These are phyloP conservation scores for Motacilla alba DNA, from an alignment of 2,113 vertebrate genomes.

Conservation along the genomic window DNA sequence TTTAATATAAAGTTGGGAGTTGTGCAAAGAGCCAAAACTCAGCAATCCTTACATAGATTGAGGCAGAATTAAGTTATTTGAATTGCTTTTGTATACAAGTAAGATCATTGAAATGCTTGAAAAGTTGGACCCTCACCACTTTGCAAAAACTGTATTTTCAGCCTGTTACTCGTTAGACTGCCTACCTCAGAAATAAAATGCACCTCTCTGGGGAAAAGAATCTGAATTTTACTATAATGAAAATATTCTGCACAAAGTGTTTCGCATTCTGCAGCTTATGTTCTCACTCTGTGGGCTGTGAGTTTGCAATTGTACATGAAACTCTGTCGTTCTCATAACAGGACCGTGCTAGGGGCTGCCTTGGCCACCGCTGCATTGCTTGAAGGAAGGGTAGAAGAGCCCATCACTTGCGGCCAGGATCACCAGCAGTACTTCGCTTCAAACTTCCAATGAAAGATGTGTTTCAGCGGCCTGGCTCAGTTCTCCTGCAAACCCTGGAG, in stretches of 20 bases:
- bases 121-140: neutral
- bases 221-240: neutral
- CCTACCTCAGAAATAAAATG: neutral
- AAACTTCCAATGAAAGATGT: fast-evolving
- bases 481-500: neutral
- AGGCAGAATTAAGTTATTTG: neutral
- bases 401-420: neutral
- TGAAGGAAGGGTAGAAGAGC: fast-evolving
- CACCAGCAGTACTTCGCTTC: neutral
- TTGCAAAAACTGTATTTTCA: neutral
- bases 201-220: neutral
- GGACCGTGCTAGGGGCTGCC: neutral
- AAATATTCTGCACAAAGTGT: neutral
- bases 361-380: neutral
- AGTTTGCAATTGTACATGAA: neutral
- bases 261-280: neutral
- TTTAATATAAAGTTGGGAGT: neutral
- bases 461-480: fast-evolving
- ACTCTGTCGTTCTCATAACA: neutral
- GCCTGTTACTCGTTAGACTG: neutral
- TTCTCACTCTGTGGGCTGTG: neutral
- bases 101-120: neutral
- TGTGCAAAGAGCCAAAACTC: neutral
- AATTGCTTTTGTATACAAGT: neutral
- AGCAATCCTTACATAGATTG: neutral